Evolutionary conservation across 2,888 invertebrate species (phyloP).

Genomic region (Caenorhabditis drosophilae): DNA sequence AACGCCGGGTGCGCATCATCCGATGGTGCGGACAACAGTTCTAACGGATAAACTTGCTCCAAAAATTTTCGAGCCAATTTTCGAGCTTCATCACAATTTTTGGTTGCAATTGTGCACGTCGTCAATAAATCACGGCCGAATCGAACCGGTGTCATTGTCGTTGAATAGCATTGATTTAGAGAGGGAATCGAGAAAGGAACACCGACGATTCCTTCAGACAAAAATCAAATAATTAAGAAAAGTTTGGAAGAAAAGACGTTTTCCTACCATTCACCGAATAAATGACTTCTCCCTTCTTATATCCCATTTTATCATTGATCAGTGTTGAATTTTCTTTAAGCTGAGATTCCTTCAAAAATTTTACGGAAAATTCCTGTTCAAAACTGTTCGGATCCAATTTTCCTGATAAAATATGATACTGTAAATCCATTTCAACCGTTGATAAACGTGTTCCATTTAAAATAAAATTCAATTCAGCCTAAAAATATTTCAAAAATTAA

Average conservation of each 20-base stretch:
- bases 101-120: conserved; percentile 12
- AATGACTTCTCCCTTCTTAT: conserved; percentile 7
- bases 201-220: conserved; percentile 12
- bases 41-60: conserved; percentile 22
- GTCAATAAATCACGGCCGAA: conserved; percentile 5
- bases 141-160: neutral
- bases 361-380: conserved; percentile 14
- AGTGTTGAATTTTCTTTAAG: too few species aligned
- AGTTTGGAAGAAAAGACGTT: too few species aligned
- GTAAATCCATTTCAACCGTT: neutral
- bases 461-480: neutral
- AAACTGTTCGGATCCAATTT: conserved; percentile 23
- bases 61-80: conserved; percentile 19
- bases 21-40: conserved; percentile 17
- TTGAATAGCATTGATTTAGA: conserved; percentile 15
- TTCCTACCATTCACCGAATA: conserved; percentile 6
- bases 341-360: too few species aligned
- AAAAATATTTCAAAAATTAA: neutral
- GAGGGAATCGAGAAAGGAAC: conserved; percentile 26
- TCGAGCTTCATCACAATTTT: conserved; percentile 20
- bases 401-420: conserved; percentile 9
- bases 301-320: conserved; percentile 1
- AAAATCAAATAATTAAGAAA: too few species aligned
- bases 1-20: conserved; percentile 11
- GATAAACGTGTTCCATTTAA: conserved; percentile 2